A percentile compares a stretch with the other conserved stretches of the same genome.
phyloP scores from a whole-genome alignment of 1,140 invertebrate species.

The Drosophila tsacasi region DNA sequence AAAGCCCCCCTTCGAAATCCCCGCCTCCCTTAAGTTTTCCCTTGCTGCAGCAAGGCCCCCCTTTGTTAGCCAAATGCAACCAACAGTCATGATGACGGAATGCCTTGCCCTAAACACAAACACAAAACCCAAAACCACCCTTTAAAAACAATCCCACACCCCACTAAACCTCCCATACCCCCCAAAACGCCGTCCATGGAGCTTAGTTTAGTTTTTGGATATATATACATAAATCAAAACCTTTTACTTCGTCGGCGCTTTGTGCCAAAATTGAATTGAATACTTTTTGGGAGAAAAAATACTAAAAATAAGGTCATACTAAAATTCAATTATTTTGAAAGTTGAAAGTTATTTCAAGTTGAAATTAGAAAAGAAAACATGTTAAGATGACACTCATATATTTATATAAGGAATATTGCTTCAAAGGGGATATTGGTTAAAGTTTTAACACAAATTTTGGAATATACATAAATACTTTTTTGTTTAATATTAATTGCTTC shows the following conservation, averaged over 20 bases:
- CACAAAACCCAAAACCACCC: slow-evolving; percentile 7
- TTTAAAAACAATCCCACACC: slow-evolving; percentile 7
- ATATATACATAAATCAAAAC: slow-evolving; percentile 37
- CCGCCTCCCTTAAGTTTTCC: not conserved
- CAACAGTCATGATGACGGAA: slow-evolving; percentile 38
- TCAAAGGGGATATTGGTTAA: too few relatives aligned
- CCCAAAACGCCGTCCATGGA: not conserved
- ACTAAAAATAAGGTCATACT: not conserved
- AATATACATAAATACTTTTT: too few relatives aligned
- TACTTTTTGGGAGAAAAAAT: not conserved
- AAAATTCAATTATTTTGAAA: not conserved
- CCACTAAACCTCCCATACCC: not conserved
- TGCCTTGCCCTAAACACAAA: slow-evolving; percentile 35
- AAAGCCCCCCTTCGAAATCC: not conserved
- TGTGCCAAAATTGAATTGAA: not conserved
- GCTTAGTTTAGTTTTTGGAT: slow-evolving; percentile 31
- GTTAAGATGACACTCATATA: too few relatives aligned
- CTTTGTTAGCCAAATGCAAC: slow-evolving; percentile 38
- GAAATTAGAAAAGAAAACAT: too few relatives aligned
- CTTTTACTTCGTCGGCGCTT: slow-evolving; percentile 6
- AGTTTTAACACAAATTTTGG: too few relatives aligned
- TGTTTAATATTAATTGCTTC: too few relatives aligned
- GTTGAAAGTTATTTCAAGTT: not conserved
- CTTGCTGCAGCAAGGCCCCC: slow-evolving; percentile 1
- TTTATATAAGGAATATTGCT: too few relatives aligned